Base-by-base conservation (phyloP, 2,113 vertebrate species). In the Nycticorax nycticorax region DNA sequence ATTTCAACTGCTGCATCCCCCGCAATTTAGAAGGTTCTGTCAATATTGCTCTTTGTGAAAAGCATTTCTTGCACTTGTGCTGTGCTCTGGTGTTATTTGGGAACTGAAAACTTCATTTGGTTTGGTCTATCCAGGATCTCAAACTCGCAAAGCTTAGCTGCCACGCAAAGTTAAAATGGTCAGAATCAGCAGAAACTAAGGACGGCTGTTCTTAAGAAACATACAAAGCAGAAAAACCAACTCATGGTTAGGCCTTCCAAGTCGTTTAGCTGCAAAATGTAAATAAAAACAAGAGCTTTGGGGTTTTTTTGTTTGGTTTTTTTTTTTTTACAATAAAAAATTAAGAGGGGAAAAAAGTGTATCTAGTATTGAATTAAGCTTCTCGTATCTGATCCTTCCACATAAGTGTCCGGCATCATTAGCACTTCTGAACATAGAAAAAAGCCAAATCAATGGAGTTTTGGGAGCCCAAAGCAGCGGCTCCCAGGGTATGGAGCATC, bases 361-460 rank as follows among this genome's bases (percentile, higher is more conserved):
- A 22, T 10, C 14, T 15, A 57, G 37, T 5, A 35, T 0, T 62
- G 32, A 60, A 74, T 22, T 47, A 2, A 32, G 13, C 19, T 72
- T 52, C 68, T 24, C 9, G 6, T 37, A 21, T 20, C 37, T 53
- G 73, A 28, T 22, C n/a, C 32, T 67, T 32, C 55, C 47, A 24
- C 3, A 0, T 2, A 14, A 59, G 13, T 1, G 18, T 5, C 10
- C 8, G 43, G 64, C 43, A 6, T 0, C 24, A 9, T 12, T 22
- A 47, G 14, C 0, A 4, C 22, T 55, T 53, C 59, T 47, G 14
- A 77, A 21, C 23, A 39, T 1, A 14, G 30, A 11, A 5, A 52
- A 41, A 52, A 76, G 37, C 0, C 57, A 56, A 39, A 55, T 0
- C 56, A 24, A 2, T 3, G 53, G 19, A 24, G 22, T 1, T 57